Percentiles rank a stretch among this genome's conserved stretches.
phyloP scores from a whole-genome alignment of 2,113 vertebrate genomes.

The Ranitomeya variabilis region DNA sequence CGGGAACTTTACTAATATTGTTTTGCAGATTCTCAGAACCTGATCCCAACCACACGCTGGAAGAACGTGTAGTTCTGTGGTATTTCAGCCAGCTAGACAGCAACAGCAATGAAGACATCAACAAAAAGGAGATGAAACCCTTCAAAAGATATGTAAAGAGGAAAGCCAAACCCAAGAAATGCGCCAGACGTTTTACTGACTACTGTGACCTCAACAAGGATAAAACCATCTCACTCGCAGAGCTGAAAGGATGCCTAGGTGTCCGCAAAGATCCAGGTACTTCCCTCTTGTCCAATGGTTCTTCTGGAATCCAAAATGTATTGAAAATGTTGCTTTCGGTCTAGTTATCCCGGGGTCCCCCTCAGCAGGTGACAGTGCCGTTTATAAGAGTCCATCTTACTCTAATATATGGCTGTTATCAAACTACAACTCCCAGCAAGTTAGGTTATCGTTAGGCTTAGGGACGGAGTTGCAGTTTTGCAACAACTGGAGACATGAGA shows the following conservation, averaged over 20 bases:
- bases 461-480: neutral
- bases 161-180: constrained; percentile 98
- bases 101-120: constrained; percentile 92
- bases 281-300: neutral
- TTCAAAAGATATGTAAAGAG: constrained; percentile 97
- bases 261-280: constrained; percentile 89
- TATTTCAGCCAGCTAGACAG: constrained; percentile 96
- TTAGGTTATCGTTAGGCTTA: neutral
- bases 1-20: neutral
- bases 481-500: neutral
- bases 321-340: neutral
- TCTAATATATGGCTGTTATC: neutral
- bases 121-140: constrained; percentile 94
- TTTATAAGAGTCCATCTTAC: neutral
- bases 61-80: constrained; percentile 96
- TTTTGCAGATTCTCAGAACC: constrained; percentile 90
- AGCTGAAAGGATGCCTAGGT: constrained; percentile 96
- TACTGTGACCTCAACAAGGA: constrained; percentile 98
- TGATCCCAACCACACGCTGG: constrained; percentile 93
- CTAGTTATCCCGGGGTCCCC: neutral
- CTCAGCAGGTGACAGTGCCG: neutral
- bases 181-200: constrained; percentile 91
- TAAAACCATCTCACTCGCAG: constrained; percentile 89
- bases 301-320: neutral
- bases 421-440: neutral